Conservation (phyloP, 2,888 invertebrate species). For the Erannis defoliaria region DNA sequence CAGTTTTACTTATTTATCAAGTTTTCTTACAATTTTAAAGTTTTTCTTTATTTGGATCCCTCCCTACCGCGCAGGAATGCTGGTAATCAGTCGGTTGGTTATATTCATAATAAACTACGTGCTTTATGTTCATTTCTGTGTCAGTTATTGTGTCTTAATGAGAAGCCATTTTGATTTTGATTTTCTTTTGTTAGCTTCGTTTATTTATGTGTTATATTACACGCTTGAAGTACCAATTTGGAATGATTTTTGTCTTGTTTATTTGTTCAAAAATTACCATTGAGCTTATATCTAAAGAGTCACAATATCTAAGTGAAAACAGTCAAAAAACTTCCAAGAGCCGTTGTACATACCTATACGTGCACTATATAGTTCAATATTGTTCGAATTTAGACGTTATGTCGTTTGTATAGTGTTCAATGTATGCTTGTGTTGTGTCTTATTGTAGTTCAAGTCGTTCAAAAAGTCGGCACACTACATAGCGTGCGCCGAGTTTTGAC, state of each 20-base stretch:
- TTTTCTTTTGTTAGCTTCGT: conserved; percentile 8
- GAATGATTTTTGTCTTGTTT: neutral
- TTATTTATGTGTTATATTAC: conserved; percentile 1
- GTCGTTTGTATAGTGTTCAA: too few relatives aligned
- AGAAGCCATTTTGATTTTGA: conserved; percentile 15
- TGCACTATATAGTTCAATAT: too few relatives aligned
- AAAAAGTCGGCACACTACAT: too few relatives aligned
- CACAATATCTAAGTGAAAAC: too few relatives aligned
- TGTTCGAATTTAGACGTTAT: too few relatives aligned
- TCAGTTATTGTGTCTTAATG: conserved; percentile 37
- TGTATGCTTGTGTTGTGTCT: too few relatives aligned
- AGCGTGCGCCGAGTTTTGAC: too few relatives aligned
- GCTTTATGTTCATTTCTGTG: conserved; percentile 25
- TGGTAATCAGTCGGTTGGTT: conserved; percentile 30
- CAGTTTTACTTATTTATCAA: conserved; percentile 27
- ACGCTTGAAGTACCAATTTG: neutral
- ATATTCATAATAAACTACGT: conserved; percentile 30
- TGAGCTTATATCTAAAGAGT: too few relatives aligned
- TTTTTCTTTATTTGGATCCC: conserved; percentile 23
- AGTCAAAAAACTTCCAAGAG: too few relatives aligned
- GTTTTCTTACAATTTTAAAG: conserved; percentile 22
- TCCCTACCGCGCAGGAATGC: conserved; percentile 26
- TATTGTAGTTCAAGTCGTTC: too few relatives aligned
- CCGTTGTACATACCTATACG: too few relatives aligned
- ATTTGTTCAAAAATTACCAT: neutral